Conservation (phyloP, 1,140 invertebrate genomes). For the Drosophila paulistorum region DNA sequence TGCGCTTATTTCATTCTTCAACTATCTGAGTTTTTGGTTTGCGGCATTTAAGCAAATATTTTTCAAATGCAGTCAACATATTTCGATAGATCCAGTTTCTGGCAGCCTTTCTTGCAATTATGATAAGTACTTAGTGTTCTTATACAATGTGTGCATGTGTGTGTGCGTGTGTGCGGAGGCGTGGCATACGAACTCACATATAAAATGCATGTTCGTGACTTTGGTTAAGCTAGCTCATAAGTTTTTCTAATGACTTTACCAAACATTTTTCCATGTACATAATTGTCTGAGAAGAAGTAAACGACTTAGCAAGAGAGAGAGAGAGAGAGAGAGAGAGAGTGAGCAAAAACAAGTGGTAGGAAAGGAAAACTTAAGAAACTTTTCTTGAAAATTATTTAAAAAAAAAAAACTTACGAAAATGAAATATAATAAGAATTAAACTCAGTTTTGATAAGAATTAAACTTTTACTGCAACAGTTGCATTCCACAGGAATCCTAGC, state of each 20-base stretch:
- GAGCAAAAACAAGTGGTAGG: neutral
- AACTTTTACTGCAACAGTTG: slow-evolving; percentile 4
- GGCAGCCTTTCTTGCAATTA: slow-evolving; percentile 56
- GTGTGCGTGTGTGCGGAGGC: slow-evolving; percentile 11
- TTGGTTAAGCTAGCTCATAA: slow-evolving; percentile 59
- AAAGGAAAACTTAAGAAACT: neutral
- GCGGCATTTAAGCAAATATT: slow-evolving; percentile 80
- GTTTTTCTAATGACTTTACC: slow-evolving; percentile 63
- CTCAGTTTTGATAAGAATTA: neutral
- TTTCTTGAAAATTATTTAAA: slow-evolving; percentile 1
- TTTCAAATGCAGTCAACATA: slow-evolving; percentile 65
- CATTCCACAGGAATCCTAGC: neutral
- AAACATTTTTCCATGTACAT: slow-evolving; percentile 23
- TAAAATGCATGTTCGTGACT: slow-evolving; percentile 51
- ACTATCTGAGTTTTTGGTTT: slow-evolving; percentile 77
- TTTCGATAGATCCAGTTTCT: slow-evolving; percentile 24
- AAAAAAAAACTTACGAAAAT: neutral
- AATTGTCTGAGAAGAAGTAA: neutral
- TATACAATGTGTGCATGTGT: slow-evolving; percentile 2
- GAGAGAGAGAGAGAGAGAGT: neutral
- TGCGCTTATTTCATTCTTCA: slow-evolving; percentile 67
- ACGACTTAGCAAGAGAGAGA: neutral
- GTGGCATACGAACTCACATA: slow-evolving; percentile 23
- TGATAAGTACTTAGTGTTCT: slow-evolving; percentile 34
- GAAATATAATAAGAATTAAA: neutral